These are phyloP conservation scores for Sceliomorpha sp. DNA, from an alignment of 2,888 invertebrate genomes.

Conservation along the genomic window DNA sequence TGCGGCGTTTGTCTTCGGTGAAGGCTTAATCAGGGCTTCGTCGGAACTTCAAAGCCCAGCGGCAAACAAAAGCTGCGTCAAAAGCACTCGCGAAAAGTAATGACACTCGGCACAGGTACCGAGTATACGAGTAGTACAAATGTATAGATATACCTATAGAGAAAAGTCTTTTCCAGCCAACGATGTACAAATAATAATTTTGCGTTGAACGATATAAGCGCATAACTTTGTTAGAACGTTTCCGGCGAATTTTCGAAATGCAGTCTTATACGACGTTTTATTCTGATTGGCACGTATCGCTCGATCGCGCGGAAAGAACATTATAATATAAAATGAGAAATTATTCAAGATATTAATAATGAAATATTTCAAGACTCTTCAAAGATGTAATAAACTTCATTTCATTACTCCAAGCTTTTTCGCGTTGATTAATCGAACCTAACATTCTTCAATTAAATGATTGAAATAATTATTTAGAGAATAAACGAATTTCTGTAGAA, in stretches of 20 bases:
- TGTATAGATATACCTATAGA: conserved; percentile 36
- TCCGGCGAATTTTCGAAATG: conserved; percentile 36
- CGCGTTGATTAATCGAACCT: too few species aligned
- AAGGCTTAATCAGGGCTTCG: conserved; percentile 53
- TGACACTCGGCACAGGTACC: conserved; percentile 52
- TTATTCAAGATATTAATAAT: too few species aligned
- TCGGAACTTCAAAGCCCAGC: conserved; percentile 50
- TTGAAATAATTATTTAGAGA: too few species aligned
- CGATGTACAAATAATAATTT: conserved; percentile 53
- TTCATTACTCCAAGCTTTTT: too few species aligned
- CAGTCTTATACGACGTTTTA: conserved; percentile 25
- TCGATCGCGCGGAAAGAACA: too few species aligned
- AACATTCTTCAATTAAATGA: too few species aligned
- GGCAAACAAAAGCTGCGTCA: conserved; percentile 58
- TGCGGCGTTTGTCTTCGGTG: conserved; percentile 48
- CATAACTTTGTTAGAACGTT: conserved; percentile 45
- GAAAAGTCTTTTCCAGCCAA: conserved; percentile 44
- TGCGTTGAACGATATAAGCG: conserved; percentile 40
- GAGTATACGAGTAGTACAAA: conserved; percentile 33
- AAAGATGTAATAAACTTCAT: too few species aligned
- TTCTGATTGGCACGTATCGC: too few species aligned
- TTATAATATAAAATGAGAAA: too few species aligned
- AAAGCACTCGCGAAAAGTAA: conserved; percentile 57
- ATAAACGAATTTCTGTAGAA: too few species aligned
- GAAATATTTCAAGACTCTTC: too few species aligned